Base-by-base conservation (phyloP, 2,113 vertebrate species). In the Oncorhynchus clarkii region DNA sequence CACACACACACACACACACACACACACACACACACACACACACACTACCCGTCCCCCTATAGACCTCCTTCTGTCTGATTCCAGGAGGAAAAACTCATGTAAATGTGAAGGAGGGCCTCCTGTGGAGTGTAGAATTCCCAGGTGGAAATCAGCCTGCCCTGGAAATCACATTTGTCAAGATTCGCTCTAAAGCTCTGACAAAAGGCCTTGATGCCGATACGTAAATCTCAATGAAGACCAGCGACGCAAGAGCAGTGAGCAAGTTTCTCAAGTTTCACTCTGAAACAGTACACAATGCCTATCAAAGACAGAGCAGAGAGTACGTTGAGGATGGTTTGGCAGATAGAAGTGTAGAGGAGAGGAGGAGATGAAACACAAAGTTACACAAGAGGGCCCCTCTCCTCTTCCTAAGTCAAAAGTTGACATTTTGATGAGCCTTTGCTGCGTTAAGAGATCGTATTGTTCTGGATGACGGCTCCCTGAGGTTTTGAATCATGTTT, bases 161-260 rank as follows among this genome's bases (percentile, higher is more conserved):
- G 80, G 79, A 91, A 90, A 89, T 87, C 80, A 82, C 82, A 87
- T 89, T 72, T 68, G 82, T 83, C 80, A 67, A 74, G 72, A 71
- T 45, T 45, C 39, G 0, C 39, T 45, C 39, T 2, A 45, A 45
- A 45, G 9, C 9, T 45, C 39, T 45, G 39, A 45, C 8, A 11
- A 11, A 11, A 45, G 39, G 9, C 39, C 39, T 45, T 45, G 39
- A 45, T 9, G 39, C 39, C 8, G 2, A 45, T 45, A 45, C 39
- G 39, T 45, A 45, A 45, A 9, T 9, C 39, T 45, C 2, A 45
- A 45, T 2, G 5, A 45, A 45, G 9, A 45, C 9, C 39, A 45
- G 9, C 8, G 39, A 45, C 2, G 11, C 8, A 45, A 45, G 39
- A 45, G 39, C 39, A 45, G 9, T 45, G 39, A 9, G 39, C 9